Evolutionary conservation across 2,113 vertebrate species (phyloP), one percentile per base, ranked within the genome.

Genomic region (Syngnathus floridae): DNA sequence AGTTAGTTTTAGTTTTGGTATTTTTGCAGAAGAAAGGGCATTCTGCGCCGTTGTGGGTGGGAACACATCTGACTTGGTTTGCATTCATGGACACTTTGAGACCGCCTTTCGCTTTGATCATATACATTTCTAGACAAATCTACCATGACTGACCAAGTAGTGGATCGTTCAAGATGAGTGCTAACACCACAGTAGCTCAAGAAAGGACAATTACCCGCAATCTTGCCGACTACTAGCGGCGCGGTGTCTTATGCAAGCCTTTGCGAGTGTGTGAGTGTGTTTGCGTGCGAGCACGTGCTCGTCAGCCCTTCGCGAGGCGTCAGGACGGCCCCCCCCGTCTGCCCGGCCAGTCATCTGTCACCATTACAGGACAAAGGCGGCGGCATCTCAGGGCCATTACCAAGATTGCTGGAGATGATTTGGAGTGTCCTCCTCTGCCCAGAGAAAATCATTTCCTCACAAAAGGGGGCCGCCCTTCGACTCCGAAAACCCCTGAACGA

Each of bases 401-500:
- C 83, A 91, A 93, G 92, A 91, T 90, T 90, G 90, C 90, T 91
- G 88, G 87, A 92, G 90, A 90, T 77, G 81, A 86, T 88, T 91
- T 90, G 89, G 88, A 87, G 88, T 92, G 91, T 90, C 90, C 87
- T 91, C 84, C 87, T 90, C 87, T 87, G 83, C 84, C 83, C 76
- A 40, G 76, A 87, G 86, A 86, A 89, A 89, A 89, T 89, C 81
- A 87, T 87, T 89, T 87, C 84, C 87, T 84, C 87, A 87, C 87
- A 86, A 86, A 86, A 82, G 54, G 77, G 81, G 71, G 46, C 68
- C 56, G 76, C 70, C 80, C 64, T 67, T 81, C 46, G 19, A 77
- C 84, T 84, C 80, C 31, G 73, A 40, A 49, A 82, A 77, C 52
- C 83, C 71, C 84, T 74, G 72, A 69, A 79, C 74, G 35, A 56